Base-by-base conservation (phyloP, 2,888 invertebrate genomes). In the Drosophila percnosoma region DNA sequence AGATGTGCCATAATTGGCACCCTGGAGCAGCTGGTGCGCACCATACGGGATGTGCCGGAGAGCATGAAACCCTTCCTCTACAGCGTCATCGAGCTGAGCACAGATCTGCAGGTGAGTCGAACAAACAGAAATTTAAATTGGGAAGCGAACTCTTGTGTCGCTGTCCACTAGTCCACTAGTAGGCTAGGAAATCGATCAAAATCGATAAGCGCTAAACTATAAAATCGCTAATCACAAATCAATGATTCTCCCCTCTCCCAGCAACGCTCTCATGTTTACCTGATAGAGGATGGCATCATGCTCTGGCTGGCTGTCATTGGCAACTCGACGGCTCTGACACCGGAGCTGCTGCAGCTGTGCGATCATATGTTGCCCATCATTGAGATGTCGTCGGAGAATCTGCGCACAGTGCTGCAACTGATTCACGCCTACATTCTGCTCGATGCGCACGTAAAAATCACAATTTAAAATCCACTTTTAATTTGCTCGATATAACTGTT, bases 201-300 rank as follows among this genome's bases (percentile, higher is more conserved):
- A 31, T 31, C 31, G 10, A 31, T 31, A 31, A 8, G 0, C 31
- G 31, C 31, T 31, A 31, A 31, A 3, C 31, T 31, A 33, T 33
- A 10, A 33, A 33, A 10, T 33, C 0, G 33, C 33, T 11, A 33
- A 33, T 33, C 33, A 10, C 33, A 33, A 33, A 33, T 11, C 33
- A 11, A 33, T 33, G 11, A 33, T 33, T 33, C 11, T 31, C 29
- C 27, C 2, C 4, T 42, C 18, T 51, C 49, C 0, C 94, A 95
- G 73, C 96, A 97, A 91, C 95, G 96, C 63, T 95, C 96, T 0
- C 97, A 98, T 92, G 96, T 99, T 61, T 99, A 99, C 92, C 94
- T 99, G 60, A 93, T 98, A 81, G 98, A 98, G 93, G 99, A 99
- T 91, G 98, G 98, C 4, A 93, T 99, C 45, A 97, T 98, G 81